phyloP scores from a whole-genome alignment of 1,140 invertebrate species.

The Ephestia elutella region DNA sequence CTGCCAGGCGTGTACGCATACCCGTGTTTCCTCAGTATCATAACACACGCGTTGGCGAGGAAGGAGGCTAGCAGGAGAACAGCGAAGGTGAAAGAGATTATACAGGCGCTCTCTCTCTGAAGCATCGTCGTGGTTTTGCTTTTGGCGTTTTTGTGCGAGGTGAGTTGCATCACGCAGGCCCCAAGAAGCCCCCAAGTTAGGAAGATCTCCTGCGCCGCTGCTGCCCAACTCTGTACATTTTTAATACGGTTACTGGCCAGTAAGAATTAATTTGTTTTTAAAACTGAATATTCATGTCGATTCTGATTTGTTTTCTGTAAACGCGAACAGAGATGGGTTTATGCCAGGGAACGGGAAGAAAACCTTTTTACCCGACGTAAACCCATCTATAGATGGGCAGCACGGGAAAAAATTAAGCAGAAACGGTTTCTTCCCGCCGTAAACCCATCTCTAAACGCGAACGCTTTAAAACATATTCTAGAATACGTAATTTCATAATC shows the following conservation, averaged over 20 bases:
- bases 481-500: no score
- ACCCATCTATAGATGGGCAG: no score
- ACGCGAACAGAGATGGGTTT: no score
- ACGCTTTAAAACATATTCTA: no score
- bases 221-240: slow-evolving; percentile 84
- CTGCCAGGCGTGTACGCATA: slow-evolving; percentile 87
- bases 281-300: no score
- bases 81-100: slow-evolving; percentile 85
- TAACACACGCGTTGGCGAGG: slow-evolving; percentile 86
- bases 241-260: background rate
- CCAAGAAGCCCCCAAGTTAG: slow-evolving; percentile 93
- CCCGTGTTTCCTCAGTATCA: slow-evolving; percentile 81
- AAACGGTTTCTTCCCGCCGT: no score
- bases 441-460: no score
- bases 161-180: slow-evolving; percentile 87
- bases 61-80: slow-evolving; percentile 84
- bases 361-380: no score
- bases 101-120: slow-evolving; percentile 84
- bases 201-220: slow-evolving; percentile 90
- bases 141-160: slow-evolving; percentile 77
- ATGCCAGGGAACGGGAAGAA: no score
- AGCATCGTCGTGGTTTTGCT: slow-evolving; percentile 79
- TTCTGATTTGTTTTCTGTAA: no score
- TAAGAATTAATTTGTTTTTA: no score
- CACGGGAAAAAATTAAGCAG: no score